These are phyloP conservation scores for Pitta sordida DNA, from an alignment of 2,113 vertebrate species.

Conservation along the genomic window DNA sequence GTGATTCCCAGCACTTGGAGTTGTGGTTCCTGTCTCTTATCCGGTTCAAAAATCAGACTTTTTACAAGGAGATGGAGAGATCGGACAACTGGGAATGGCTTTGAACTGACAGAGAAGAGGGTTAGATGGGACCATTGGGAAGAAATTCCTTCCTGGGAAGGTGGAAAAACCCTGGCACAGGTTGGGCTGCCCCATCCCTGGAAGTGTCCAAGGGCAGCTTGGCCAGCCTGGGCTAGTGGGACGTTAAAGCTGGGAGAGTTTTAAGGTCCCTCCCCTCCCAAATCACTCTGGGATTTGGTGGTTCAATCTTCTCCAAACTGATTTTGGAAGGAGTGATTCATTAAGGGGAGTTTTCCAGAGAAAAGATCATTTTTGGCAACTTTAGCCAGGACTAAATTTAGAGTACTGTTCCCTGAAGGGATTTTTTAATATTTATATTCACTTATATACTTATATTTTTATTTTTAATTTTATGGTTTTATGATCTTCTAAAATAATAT, in stretches of 20 bases:
- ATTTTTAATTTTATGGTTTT: too few species aligned
- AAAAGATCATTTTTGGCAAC: too few species aligned
- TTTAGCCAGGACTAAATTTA: not conserved
- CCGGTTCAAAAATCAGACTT: not conserved
- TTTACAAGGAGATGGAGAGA: not conserved
- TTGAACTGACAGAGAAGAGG: not conserved
- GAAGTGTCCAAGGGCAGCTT: not conserved
- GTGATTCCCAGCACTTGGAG: not conserved
- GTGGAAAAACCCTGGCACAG: too few species aligned
- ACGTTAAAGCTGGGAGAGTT: not conserved
- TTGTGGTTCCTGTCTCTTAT: not conserved
- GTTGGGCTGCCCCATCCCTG: not conserved
- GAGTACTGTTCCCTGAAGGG: not conserved
- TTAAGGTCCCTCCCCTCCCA: not conserved
- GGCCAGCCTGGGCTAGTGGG: not conserved
- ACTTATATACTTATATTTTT: too few species aligned
- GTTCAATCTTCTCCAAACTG: not conserved
- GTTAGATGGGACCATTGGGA: not conserved
- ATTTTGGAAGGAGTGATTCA: not conserved
- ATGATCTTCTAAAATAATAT: too few species aligned
- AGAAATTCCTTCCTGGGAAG: not conserved
- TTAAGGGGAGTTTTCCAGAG: not conserved
- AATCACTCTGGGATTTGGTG: not conserved
- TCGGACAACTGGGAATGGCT: not conserved
- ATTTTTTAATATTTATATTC: not conserved